Evolutionary conservation across 2,888 invertebrate genomes (phyloP), one percentile per base, ranked within the genome.

Genomic region (Achlya flavicornis): DNA sequence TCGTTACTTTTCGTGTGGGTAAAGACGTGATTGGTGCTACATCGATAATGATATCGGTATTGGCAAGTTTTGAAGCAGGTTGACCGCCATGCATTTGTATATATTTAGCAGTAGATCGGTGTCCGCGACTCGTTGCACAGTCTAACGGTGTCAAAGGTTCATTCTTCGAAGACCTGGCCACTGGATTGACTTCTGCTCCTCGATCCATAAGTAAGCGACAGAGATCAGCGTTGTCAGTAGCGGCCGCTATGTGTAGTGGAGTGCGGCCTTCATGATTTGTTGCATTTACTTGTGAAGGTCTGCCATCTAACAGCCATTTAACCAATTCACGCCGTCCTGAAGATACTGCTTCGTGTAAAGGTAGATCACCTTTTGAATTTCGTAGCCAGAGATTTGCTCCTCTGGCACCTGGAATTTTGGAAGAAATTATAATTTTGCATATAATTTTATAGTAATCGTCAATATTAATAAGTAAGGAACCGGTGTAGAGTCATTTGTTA

Each of bases 291-390:
- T 96, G 97, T 76, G 97, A 97, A 1, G 98, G 97, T 68, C 97
- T 95, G 77, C 97, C 96, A 62, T 96, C 95, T 64, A 98, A 92
- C 58, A 99, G 91, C 98, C 98, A 99, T 77, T 97, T 96, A 0
- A 98, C 97, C 66, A 98, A 87, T 79, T 98, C 98, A 70, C 97
- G 95, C 68, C 98, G 95, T 0, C 99, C 98, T 0, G 98, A 98
- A 57, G 97, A 96, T 0, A 99, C 97, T 0, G 99, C 99, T 90
- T 99, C 99, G 85, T 99, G 99, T 33, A 99, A 94, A 0, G 99
- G 98, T 64, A 98, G 95, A 86, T 99, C 99, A 0, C 99, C 99
- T 82, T 98, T 96, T 1, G 98, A 97, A 84, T 99, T 99, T 70
- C 97, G 95, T 64, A 98, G 92, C 97, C 99, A 99, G 59, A 99